These are phyloP conservation scores for Paedocypris sp. DNA, from an alignment of 2,113 vertebrate genomes.

Conservation along the genomic window DNA sequence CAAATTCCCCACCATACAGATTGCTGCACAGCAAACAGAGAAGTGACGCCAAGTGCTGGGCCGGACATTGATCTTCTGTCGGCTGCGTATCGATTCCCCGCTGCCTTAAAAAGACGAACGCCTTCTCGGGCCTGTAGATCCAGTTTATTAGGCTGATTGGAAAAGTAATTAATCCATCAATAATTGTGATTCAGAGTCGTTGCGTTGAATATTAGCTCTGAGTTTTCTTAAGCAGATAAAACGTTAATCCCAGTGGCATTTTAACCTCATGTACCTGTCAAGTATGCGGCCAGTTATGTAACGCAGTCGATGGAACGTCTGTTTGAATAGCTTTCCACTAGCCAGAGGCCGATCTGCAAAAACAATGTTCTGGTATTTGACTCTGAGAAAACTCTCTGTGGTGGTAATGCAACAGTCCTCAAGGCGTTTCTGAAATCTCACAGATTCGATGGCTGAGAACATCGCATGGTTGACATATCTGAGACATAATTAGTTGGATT, in stretches of 20 bases:
- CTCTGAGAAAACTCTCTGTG: not conserved
- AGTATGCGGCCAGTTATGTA: not conserved
- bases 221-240: not conserved
- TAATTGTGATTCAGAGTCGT: not conserved
- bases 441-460: not conserved
- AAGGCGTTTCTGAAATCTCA: not conserved
- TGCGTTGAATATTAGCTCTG: not conserved
- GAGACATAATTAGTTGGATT: not conserved
- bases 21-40: conserved; percentile 4
- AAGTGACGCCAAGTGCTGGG: not conserved
- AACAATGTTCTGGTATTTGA: not conserved
- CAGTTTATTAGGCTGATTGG: not conserved
- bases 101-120: conserved; percentile 1
- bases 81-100: conserved; percentile 1
- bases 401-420: not conserved
- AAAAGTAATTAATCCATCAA: not conserved
- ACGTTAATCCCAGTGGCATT: not conserved
- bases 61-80: conserved; percentile 17
- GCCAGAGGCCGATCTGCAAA: not conserved
- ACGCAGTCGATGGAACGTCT: not conserved
- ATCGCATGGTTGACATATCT: not conserved
- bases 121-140: not conserved
- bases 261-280: not conserved
- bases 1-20: conserved; percentile 2
- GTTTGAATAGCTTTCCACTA: not conserved